These are phyloP conservation scores for Pristionchus pacificus DNA, from an alignment of 1,140 invertebrate genomes.

Conservation along the genomic window DNA sequence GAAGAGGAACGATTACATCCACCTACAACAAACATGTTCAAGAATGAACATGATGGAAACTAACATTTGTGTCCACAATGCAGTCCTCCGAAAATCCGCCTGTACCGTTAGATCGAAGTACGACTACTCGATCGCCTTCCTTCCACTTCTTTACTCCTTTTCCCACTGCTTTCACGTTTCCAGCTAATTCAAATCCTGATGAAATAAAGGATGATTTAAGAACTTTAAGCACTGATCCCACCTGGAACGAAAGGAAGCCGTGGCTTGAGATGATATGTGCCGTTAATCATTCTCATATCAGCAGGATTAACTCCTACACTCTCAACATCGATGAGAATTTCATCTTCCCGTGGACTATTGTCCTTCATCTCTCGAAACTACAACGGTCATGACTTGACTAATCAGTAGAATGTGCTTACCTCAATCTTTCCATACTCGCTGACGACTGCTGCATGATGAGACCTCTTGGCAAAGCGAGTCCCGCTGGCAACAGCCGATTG, in stretches of 20 bases:
- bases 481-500: too few relatives aligned
- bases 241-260: conserved; percentile 37
- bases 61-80: conserved; percentile 13
- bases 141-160: conserved; percentile 37
- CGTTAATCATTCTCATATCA: conserved; percentile 38
- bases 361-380: not conserved
- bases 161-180: conserved; percentile 30
- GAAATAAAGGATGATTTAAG: not conserved
- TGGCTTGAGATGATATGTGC: conserved; percentile 35
- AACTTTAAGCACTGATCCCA: not conserved
- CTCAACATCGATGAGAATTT: conserved; percentile 37
- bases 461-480: too few relatives aligned
- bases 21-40: conserved; percentile 12
- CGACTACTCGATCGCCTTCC: conserved; percentile 39
- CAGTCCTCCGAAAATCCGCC: conserved; percentile 37
- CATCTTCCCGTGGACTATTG: not conserved
- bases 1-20: conserved; percentile 33
- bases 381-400: not conserved
- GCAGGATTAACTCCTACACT: conserved; percentile 41
- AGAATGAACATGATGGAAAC: not conserved
- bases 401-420: not conserved
- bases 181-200: conserved; percentile 36
- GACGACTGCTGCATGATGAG: not conserved
- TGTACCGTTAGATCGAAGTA: conserved; percentile 26
- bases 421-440: not conserved